phyloP scores from a whole-genome alignment of 1,140 invertebrate species.

The Aphelenchoides fujianensis region DNA sequence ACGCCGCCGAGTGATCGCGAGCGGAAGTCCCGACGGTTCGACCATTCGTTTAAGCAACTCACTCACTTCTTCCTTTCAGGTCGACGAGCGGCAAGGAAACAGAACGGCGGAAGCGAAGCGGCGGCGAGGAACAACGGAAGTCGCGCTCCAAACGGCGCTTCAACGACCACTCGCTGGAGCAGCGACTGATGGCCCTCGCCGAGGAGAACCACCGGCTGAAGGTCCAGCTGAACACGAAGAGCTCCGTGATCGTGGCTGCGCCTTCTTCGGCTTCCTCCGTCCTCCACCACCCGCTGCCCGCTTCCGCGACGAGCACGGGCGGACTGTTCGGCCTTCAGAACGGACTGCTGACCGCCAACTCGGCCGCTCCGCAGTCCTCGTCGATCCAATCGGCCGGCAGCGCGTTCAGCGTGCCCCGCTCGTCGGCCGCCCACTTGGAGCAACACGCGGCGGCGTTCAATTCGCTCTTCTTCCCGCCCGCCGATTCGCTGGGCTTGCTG shows the following conservation, averaged over 20 bases:
- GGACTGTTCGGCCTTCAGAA: neutral
- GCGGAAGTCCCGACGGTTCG: too few species aligned
- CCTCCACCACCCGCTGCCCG: neutral
- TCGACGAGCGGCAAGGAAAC: too few species aligned
- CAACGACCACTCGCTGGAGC: neutral
- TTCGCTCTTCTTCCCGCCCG: too few species aligned
- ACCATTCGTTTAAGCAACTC: too few species aligned
- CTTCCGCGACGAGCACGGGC: neutral
- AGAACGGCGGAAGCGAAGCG: neutral
- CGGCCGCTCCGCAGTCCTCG: neutral
- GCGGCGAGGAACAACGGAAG: neutral
- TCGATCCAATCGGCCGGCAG: neutral
- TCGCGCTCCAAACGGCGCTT: neutral
- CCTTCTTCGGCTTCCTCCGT: neutral
- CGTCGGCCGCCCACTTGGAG: too few species aligned
- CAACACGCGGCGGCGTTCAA: too few species aligned
- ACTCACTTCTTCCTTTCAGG: too few species aligned
- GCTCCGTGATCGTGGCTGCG: neutral
- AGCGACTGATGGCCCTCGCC: neutral
- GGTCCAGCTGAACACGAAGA: neutral
- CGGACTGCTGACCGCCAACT: neutral
- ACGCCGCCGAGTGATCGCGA: slow-evolving; percentile 1
- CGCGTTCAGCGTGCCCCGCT: neutral
- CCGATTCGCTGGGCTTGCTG: neutral
- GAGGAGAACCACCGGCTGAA: neutral